Evolutionary conservation across 2,113 vertebrate genomes (phyloP).

Genomic region (Sporophila hypoxantha): DNA sequence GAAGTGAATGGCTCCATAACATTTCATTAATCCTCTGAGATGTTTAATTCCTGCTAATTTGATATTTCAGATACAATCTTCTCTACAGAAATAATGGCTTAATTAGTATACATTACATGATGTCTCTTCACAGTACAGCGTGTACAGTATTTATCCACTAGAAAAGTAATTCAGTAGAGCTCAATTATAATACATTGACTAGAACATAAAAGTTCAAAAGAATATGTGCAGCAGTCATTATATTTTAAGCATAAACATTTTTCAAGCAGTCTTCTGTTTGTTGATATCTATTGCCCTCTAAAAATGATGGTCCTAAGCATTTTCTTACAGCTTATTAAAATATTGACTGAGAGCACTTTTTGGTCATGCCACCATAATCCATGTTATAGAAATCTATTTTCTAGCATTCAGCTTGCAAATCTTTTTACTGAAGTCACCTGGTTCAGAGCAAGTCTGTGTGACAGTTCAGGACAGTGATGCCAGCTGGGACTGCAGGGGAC

Average conservation of each 20-base stretch:
- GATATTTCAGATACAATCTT: constrained; percentile 56
- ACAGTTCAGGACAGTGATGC: background rate
- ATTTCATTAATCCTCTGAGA: constrained; percentile 57
- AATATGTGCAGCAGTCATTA: background rate
- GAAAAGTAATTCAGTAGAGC: constrained; percentile 44
- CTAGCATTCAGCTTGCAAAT: background rate
- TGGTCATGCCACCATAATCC: background rate
- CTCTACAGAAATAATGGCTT: constrained; percentile 56
- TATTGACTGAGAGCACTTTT: background rate
- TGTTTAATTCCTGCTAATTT: constrained; percentile 61
- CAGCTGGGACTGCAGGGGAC: background rate
- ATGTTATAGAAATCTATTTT: background rate
- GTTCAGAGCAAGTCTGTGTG: background rate
- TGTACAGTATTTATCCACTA: constrained; percentile 53
- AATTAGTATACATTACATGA: constrained; percentile 61
- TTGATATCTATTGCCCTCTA: background rate
- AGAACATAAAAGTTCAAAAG: background rate
- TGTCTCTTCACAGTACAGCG: constrained; percentile 37
- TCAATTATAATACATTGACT: constrained; percentile 42
- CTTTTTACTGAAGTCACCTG: background rate
- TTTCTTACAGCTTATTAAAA: background rate
- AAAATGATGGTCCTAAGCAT: background rate
- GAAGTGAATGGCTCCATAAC: constrained; percentile 47
- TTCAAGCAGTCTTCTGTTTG: background rate
- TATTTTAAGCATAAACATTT: constrained; percentile 18